These are phyloP conservation scores for Nettapus auritus DNA, from an alignment of 2,113 vertebrate genomes.

Conservation along the genomic window DNA sequence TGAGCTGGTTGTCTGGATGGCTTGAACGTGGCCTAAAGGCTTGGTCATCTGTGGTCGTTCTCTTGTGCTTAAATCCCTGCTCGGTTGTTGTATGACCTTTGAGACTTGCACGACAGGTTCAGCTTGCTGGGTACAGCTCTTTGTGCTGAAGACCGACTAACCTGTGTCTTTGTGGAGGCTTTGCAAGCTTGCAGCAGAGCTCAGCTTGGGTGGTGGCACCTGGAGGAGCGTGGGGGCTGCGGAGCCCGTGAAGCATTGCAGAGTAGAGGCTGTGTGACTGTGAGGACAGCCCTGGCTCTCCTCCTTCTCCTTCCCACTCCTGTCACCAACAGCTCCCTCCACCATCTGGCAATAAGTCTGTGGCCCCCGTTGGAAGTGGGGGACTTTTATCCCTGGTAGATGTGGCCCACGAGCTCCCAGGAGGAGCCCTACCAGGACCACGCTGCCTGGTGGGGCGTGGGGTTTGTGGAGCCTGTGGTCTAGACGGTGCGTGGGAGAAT, in stretches of 20 bases:
- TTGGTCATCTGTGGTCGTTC: neutral
- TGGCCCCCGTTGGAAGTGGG: neutral
- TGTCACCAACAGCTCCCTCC: neutral
- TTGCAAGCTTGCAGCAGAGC: neutral
- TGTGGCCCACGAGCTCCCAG: neutral
- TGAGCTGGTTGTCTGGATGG: neutral
- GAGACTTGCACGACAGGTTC: rapidly evolving
- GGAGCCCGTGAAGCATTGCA: neutral
- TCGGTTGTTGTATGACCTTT: neutral
- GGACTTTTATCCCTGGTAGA: neutral
- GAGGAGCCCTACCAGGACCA: neutral
- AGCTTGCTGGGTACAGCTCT: neutral
- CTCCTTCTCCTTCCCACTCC: neutral
- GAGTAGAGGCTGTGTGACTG: neutral
- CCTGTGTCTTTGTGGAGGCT: neutral
- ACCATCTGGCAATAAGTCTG: neutral
- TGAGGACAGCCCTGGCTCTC: neutral
- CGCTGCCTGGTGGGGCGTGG: rapidly evolving
- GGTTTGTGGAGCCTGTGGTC: neutral
- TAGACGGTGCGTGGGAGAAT: neutral
- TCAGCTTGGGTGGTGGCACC: neutral
- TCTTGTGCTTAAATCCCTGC: neutral
- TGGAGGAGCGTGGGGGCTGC: neutral
- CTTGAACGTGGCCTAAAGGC: neutral
- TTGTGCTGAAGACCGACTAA: neutral